Conservation (phyloP, 2,113 vertebrate genomes). For the Dipodomys spectabilis region DNA sequence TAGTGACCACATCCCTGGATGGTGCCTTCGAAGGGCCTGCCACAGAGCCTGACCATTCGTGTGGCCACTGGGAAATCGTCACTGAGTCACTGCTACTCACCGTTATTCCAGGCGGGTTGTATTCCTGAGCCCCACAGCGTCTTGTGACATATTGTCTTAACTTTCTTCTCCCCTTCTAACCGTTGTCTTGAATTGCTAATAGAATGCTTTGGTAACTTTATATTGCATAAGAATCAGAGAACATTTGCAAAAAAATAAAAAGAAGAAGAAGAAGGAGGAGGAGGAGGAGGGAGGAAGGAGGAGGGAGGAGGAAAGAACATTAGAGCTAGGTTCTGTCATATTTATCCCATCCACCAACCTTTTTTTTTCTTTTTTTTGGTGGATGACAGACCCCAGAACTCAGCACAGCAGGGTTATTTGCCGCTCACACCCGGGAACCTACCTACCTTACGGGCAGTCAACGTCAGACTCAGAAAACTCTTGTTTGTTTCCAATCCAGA, state of each 20-base stretch:
- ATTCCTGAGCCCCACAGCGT: neutral
- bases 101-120: too few relatives aligned
- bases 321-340: neutral
- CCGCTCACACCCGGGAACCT: neutral
- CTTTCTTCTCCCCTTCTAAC: neutral
- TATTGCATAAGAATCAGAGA: constrained; percentile 19
- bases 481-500: neutral
- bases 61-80: neutral
- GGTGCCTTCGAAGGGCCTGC: neutral
- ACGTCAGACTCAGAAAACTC: neutral
- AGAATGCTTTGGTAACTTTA: constrained; percentile 1
- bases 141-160: constrained; percentile 1
- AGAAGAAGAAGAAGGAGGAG: too few relatives aligned
- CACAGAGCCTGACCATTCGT: neutral
- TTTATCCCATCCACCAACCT: neutral
- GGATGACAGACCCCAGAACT: neutral
- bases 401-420: neutral
- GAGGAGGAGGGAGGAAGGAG: too few relatives aligned
- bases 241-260: neutral
- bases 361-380: neutral
- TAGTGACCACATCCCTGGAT: neutral
- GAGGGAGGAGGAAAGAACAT: too few relatives aligned
- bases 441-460: neutral
- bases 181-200: constrained; percentile 27
- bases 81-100: neutral